A percentile compares a stretch with the other conserved stretches of the same genome.
Evolutionary conservation across 2,797 vertebrate species (phyloP).

Genomic region (Lates japonicus): DNA sequence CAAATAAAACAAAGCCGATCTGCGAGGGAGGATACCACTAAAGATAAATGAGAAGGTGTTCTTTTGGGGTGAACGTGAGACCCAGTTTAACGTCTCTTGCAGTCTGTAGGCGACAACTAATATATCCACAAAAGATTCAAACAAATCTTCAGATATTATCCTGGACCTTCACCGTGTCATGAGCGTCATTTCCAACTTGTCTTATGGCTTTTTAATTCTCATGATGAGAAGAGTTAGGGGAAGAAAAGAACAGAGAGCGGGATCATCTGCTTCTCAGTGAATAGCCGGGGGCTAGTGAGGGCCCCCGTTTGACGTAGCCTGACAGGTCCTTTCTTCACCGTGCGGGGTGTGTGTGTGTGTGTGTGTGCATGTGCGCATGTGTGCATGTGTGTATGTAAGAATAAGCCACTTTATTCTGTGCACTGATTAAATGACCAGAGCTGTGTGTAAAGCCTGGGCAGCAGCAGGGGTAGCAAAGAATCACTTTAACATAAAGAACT

Average conservation of each 20-base stretch:
- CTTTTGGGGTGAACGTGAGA: neutral
- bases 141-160: slow-evolving; percentile 31
- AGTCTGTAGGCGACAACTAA: neutral
- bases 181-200: slow-evolving; percentile 38
- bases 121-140: neutral
- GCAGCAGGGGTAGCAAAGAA: slow-evolving; percentile 55
- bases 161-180: neutral
- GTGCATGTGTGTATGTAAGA: slow-evolving; percentile 12
- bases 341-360: slow-evolving; percentile 25
- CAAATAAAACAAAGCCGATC: neutral
- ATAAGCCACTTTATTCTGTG: slow-evolving; percentile 47
- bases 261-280: slow-evolving; percentile 73
- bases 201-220: slow-evolving; percentile 55
- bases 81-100: neutral
- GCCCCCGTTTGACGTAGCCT: slow-evolving; percentile 86
- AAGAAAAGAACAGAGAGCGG: slow-evolving; percentile 54
- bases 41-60: neutral
- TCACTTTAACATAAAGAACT: slow-evolving; percentile 74
- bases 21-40: neutral
- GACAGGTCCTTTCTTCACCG: slow-evolving; percentile 76
- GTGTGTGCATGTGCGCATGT: slow-evolving; percentile 18
- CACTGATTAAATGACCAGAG: slow-evolving; percentile 68
- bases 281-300: slow-evolving; percentile 72
- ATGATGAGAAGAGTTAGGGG: slow-evolving; percentile 40
- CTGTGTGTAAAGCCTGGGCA: slow-evolving; percentile 58